Evolutionary conservation across 2,888 invertebrate genomes (phyloP).

Genomic region (Lypha dubia): DNA sequence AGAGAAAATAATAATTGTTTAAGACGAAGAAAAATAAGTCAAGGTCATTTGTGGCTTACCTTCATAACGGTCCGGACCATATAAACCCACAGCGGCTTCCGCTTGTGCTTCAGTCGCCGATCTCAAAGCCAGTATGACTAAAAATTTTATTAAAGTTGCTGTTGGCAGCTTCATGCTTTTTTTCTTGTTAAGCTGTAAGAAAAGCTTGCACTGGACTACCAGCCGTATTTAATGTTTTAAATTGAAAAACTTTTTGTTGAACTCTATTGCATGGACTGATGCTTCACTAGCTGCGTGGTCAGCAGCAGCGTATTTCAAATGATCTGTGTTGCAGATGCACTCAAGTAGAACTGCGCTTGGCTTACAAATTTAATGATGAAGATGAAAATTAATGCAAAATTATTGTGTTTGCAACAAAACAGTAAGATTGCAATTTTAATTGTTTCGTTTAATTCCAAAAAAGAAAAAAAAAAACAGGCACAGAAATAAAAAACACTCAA

Average conservation of each 20-base stretch:
- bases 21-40: constrained; percentile 29
- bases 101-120: constrained; percentile 38
- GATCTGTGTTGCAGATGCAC: constrained; percentile 39
- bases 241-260: constrained; percentile 33
- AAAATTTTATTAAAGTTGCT: constrained; percentile 54
- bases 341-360: constrained; percentile 67
- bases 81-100: constrained; percentile 71
- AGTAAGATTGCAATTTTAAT: constrained; percentile 56
- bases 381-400: constrained; percentile 67
- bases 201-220: constrained; percentile 43
- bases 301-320: constrained; percentile 55
- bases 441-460: constrained; percentile 61
- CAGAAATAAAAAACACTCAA: neutral
- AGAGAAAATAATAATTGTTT: neutral
- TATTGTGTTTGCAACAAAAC: constrained; percentile 55
- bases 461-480: constrained; percentile 27
- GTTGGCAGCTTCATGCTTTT: constrained; percentile 51
- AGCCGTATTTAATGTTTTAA: constrained; percentile 22
- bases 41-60: constrained; percentile 61
- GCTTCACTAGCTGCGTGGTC: constrained; percentile 69
- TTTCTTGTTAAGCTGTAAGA: neutral
- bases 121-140: constrained; percentile 50
- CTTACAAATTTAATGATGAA: constrained; percentile 49
- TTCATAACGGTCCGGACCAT: constrained; percentile 74
- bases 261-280: neutral